Evolutionary conservation across 2,888 invertebrate genomes (phyloP), one percentile per base, ranked within the genome.

Genomic region (Mesochorus sp.): DNA sequence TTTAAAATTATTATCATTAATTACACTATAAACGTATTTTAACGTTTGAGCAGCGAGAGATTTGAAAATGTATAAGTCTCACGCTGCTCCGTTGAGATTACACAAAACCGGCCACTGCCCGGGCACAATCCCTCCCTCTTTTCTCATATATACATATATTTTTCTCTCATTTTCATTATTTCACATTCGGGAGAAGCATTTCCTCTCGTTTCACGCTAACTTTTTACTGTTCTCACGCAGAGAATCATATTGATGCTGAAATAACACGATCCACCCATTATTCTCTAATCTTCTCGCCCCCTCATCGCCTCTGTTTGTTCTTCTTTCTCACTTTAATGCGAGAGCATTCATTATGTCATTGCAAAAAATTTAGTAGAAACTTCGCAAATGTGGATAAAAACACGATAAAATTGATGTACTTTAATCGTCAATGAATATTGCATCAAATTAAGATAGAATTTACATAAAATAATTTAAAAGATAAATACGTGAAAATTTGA

Each of bases 91-190:
- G 59, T 70, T 14, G 59, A 70, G 59, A 70, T 70, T n/a, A 53
- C 71, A 21, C 26, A 49, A 49, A 26, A 8, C 14, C 6, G 42
- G 47, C 47, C 31, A 47, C 47, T 31, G 34, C 17, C 24, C 47
- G 28, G 24, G 42, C 39, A 51, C 26, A 62, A 26, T 28, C 24
- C 14, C 14, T 44, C 34, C 34, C 34, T 17, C n/a, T n/a, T n/a
- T n/a, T n/a, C n/a, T n/a, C n/a, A n/a, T n/a, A n/a, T n/a, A n/a
- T n/a, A 26, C 12, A 8, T 12, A 10, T n/a, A 12, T 1, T 24
- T 47, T 12, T 37, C 31, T 57, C 2, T 6, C 49, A 59, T 66
- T 66, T 71, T 66, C 21, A 61, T 72, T 67, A 67, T 64, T 76
- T 70, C 49, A n/a, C 44, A 59, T 28, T 37, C 59, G 34, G 47